Evolutionary conservation across 2,797 vertebrate species (phyloP).

Genomic region (Eptatretus atami): DNA sequence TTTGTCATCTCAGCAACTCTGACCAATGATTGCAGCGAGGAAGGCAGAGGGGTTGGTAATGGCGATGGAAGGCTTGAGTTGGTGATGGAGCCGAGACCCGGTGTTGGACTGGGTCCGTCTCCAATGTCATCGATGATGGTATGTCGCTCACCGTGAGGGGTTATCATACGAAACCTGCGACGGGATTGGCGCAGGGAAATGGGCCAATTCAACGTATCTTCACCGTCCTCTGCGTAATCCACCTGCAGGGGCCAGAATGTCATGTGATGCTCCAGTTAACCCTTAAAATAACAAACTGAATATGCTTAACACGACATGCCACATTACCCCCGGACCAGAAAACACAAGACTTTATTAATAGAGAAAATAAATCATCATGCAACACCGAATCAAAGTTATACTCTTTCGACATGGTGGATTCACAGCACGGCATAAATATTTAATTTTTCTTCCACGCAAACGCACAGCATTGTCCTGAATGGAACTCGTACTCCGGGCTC

Average conservation of each 20-base stretch:
- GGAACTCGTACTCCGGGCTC: too few species aligned
- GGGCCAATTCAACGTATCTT: constrained; percentile 91
- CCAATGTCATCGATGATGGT: constrained; percentile 97
- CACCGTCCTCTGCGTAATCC: constrained; percentile 99
- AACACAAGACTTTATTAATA: not conserved
- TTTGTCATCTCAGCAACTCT: too few species aligned
- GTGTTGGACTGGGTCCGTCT: not conserved
- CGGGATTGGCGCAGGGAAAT: constrained; percentile 82
- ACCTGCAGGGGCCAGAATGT: constrained; percentile 24
- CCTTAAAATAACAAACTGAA: not conserved
- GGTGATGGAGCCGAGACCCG: too few species aligned
- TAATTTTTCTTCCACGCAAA: too few species aligned
- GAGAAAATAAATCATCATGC: not conserved
- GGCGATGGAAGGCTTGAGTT: too few species aligned
- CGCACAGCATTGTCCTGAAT: too few species aligned
- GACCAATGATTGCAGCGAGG: too few species aligned
- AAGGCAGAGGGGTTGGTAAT: too few species aligned
- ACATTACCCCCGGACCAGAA: not conserved
- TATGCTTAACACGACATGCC: not conserved
- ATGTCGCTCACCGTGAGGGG: constrained; percentile 89
- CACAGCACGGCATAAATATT: too few species aligned
- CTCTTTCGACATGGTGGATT: too few species aligned
- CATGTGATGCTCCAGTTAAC: not conserved
- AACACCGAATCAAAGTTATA: too few species aligned
- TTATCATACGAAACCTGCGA: constrained; percentile 84